Conservation (phyloP, 1,140 invertebrate genomes). For the Lepidurus couesii region DNA sequence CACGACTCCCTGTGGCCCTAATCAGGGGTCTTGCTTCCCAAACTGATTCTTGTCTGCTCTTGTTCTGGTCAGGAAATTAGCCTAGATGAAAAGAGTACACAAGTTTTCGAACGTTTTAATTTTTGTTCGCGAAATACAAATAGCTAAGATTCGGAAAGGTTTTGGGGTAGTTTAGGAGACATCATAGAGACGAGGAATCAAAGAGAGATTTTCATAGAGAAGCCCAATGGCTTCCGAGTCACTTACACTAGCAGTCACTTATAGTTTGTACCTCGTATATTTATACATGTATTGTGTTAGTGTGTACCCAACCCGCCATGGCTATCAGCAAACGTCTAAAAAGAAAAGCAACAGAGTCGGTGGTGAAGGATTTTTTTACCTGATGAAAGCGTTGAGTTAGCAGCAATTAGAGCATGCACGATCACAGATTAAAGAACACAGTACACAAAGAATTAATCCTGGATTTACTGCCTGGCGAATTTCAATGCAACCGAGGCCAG, state of each 20-base stretch:
- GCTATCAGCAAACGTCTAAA: background rate
- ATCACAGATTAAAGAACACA: background rate
- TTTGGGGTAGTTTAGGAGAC: too few relatives aligned
- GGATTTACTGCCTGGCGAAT: background rate
- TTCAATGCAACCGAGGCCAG: slow-evolving; percentile 5
- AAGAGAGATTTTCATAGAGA: background rate
- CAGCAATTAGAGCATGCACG: background rate
- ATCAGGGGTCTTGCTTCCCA: too few relatives aligned
- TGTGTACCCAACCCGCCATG: slow-evolving; percentile 17
- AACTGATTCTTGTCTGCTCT: too few relatives aligned
- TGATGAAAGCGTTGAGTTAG: background rate
- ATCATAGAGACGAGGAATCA: background rate
- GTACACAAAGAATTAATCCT: background rate
- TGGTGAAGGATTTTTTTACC: background rate
- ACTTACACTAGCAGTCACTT: background rate
- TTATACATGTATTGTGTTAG: background rate
- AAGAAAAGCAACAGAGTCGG: background rate
- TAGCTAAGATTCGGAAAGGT: too few relatives aligned
- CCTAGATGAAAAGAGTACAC: too few relatives aligned
- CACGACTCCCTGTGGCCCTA: too few relatives aligned
- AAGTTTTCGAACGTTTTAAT: too few relatives aligned
- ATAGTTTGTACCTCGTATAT: background rate
- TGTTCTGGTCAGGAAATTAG: too few relatives aligned
- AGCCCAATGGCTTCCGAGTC: background rate
- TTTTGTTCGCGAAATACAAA: too few relatives aligned